Base-by-base conservation (phyloP, 2,888 invertebrate species). In the Aleiodes leptofemur region DNA sequence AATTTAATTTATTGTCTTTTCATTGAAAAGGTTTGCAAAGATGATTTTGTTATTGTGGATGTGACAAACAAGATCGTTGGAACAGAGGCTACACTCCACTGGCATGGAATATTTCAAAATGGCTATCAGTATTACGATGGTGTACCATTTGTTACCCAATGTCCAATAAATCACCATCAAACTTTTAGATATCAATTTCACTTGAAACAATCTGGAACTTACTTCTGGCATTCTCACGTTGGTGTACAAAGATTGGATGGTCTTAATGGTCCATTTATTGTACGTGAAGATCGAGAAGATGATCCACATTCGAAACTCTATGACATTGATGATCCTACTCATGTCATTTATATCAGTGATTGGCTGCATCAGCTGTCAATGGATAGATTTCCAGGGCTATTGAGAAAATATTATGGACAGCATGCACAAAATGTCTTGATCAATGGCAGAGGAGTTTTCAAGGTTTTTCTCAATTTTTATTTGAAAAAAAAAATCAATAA, bases 41-140 rank as follows among this genome's bases (percentile, higher is more conserved):
- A 94, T 80, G 97, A 97, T 90, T 94, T 93, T 85, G 94, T 97
- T 6, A 94, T 97, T 16, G 93, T 97, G 56, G 96, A 97, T 83
- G 95, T 97, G 3, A 93, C 94, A 85, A 97, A 97, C 89, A 94
- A 94, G 82, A 94, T 97, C 92, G 94, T 95, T 85, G 96, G 96
- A 75, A 94, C 95, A 93, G 96, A 96, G 86, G 93, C 95, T 4
- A 95, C 96, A 61, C 93, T 97, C 76, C 97, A 98, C 89, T 97
- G 97, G 97, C 97, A 97, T 88, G 97, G 97, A 79, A 92, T 96
- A 82, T 94, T 93, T 92, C 96, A 96, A 88, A 91, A 94, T 80
- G 95, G 94, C 72, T 93, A 94, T 5, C 96, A 96, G 86, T 96
- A 96, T 90, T 96, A 95, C 86, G 97, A 97, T 83, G 97, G 97